A percentile compares a stretch with the other conserved stretches of the same genome.
These are phyloP conservation scores for Drosophila azteca DNA, from an alignment of 1,140 invertebrate genomes.

Conservation along the genomic window DNA sequence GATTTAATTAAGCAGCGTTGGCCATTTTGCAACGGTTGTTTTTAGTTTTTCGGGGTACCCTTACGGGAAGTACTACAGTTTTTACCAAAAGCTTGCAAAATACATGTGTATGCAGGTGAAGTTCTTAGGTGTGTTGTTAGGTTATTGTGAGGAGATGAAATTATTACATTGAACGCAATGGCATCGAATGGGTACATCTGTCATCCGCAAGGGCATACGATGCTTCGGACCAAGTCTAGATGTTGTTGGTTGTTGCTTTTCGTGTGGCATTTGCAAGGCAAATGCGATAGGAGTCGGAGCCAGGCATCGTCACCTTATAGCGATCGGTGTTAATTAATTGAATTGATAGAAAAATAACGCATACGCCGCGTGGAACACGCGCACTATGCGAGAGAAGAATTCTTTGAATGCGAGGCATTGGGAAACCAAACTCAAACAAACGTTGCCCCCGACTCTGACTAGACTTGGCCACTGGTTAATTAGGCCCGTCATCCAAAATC, in stretches of 20 bases:
- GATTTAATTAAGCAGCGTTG: slow-evolving; percentile 44
- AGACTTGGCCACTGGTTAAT: slow-evolving; percentile 46
- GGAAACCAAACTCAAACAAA: slow-evolving; percentile 40
- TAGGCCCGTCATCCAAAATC: slow-evolving; percentile 57
- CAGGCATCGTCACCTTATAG: neutral
- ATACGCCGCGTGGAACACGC: slow-evolving; percentile 61
- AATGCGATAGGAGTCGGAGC: slow-evolving; percentile 17
- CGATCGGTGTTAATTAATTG: slow-evolving; percentile 60
- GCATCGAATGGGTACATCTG: no score
- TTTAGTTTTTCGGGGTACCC: neutral
- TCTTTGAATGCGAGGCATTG: slow-evolving; percentile 52
- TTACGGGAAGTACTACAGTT: no score
- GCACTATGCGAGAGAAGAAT: slow-evolving; percentile 39
- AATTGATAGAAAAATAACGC: slow-evolving; percentile 54
- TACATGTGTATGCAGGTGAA: no score
- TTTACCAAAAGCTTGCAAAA: no score
- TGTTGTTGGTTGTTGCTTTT: neutral
- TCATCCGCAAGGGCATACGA: no score
- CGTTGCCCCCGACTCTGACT: slow-evolving; percentile 4
- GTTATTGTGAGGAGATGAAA: no score
- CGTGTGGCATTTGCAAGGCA: slow-evolving; percentile 57
- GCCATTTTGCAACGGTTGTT: slow-evolving; percentile 31
- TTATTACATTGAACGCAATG: no score
- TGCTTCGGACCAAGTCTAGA: no score
- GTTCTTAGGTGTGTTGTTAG: no score